A percentile compares a stretch with the other conserved stretches of the same genome.
phyloP scores from a whole-genome alignment of 2,888 invertebrate species.

The Blastobasis lacticolella region DNA sequence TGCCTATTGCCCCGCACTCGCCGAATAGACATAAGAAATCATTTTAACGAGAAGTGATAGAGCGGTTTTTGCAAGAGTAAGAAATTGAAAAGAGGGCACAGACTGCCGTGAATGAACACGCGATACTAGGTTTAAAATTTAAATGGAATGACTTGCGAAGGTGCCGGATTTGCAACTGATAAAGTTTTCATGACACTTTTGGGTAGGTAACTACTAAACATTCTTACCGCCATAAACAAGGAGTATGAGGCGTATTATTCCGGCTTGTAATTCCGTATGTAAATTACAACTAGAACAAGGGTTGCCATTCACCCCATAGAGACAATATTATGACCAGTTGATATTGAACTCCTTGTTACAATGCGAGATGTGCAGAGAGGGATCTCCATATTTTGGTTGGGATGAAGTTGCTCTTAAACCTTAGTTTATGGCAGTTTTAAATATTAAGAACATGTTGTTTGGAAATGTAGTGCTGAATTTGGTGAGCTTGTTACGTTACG shows the following conservation, averaged over 20 bases:
- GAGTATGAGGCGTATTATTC: conserved; percentile 53
- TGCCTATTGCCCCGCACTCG: too few species aligned
- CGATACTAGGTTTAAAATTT: too few species aligned
- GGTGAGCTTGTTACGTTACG: too few species aligned
- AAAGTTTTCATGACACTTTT: too few species aligned
- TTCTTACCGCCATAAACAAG: conserved; percentile 38
- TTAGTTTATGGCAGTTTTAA: conserved; percentile 56
- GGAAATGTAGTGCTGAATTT: too few species aligned
- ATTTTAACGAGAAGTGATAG: conserved; percentile 50
- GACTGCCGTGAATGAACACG: too few species aligned
- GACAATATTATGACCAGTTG: conserved; percentile 31
- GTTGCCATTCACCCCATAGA: conserved; percentile 56
- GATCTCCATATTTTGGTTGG: conserved; percentile 23
- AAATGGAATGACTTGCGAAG: too few species aligned
- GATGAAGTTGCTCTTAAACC: conserved; percentile 35
- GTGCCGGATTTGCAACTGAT: too few species aligned
- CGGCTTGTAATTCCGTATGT: conserved; percentile 68
- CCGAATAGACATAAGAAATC: conserved; percentile 38
- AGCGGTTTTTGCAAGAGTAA: conserved; percentile 12
- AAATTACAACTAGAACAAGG: conserved; percentile 66
- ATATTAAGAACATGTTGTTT: conserved; percentile 42
- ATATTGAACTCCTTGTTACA: conserved; percentile 23
- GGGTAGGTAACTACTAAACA: neutral
- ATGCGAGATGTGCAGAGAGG: conserved; percentile 7
- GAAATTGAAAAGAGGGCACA: neutral